A percentile compares a stretch with the other conserved stretches of the same genome.
Evolutionary conservation across 2,888 invertebrate genomes (phyloP).

Genomic region (Colletes collaris): DNA sequence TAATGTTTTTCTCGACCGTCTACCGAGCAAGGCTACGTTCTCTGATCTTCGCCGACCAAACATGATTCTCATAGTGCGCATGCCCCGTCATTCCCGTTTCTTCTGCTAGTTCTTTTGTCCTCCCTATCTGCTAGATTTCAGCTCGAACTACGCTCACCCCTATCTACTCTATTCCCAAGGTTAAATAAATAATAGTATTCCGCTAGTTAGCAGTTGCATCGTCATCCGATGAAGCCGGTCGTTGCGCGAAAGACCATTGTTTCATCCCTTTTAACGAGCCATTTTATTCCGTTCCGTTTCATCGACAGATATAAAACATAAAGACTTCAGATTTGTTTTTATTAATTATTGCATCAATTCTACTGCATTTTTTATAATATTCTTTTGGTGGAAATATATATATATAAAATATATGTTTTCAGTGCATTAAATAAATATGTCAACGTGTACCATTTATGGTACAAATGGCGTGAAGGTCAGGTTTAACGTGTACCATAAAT

Average conservation of each 20-base stretch:
- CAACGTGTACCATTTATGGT: too few species aligned
- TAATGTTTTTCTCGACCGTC: slow-evolving; percentile 50
- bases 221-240: slow-evolving; percentile 58
- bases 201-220: slow-evolving; percentile 74
- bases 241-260: neutral
- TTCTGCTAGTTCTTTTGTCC: slow-evolving; percentile 41
- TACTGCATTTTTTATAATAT: too few species aligned
- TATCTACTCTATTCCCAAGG: slow-evolving; percentile 48
- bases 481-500: too few species aligned
- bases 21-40: slow-evolving; percentile 28
- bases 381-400: too few species aligned
- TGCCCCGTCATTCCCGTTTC: slow-evolving; percentile 46
- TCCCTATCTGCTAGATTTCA: slow-evolving; percentile 50
- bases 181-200: slow-evolving; percentile 77
- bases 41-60: slow-evolving; percentile 57
- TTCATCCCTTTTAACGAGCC: slow-evolving; percentile 3
- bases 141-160: slow-evolving; percentile 25
- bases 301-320: neutral
- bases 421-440: too few species aligned
- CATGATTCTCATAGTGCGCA: slow-evolving; percentile 49
- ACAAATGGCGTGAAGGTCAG: too few species aligned
- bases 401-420: too few species aligned
- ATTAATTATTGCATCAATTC: too few species aligned
- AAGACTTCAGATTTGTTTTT: too few species aligned
- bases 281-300: neutral